phyloP scores from a whole-genome alignment of 1,140 invertebrate genomes.

The Charaxes varanes region DNA sequence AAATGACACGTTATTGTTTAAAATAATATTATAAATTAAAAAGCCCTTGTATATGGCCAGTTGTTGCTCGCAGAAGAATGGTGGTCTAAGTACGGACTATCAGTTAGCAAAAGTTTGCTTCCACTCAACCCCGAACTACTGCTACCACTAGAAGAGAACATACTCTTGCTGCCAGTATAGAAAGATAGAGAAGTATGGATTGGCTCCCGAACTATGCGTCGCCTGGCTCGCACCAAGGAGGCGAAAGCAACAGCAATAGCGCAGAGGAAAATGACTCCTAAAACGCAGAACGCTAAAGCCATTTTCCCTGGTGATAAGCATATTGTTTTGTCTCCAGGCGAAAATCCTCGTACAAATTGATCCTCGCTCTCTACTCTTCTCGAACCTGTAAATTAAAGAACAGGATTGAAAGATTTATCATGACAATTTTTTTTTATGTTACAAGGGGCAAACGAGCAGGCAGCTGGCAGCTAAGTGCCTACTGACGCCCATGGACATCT shows the following conservation, averaged over 20 bases:
- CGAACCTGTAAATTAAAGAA: slow-evolving; percentile 57
- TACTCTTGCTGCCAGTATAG: slow-evolving; percentile 71
- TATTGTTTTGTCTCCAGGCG: slow-evolving; percentile 77
- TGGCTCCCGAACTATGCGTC: slow-evolving; percentile 54
- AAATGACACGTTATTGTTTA: no score
- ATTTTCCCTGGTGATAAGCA: slow-evolving; percentile 83
- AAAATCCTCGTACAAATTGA: slow-evolving; percentile 52
- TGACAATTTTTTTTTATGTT: no score
- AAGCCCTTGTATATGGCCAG: slow-evolving; percentile 70
- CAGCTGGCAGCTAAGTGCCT: no score
- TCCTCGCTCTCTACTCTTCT: slow-evolving; percentile 57
- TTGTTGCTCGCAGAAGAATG: slow-evolving; percentile 71
- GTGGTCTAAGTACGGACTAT: slow-evolving; percentile 72
- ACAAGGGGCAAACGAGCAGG: no score
- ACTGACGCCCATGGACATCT: no score
- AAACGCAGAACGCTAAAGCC: slow-evolving; percentile 80
- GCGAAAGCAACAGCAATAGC: slow-evolving; percentile 80
- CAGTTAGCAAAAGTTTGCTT: slow-evolving; percentile 66
- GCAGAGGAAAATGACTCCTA: slow-evolving; percentile 79
- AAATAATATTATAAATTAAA: slow-evolving; percentile 29
- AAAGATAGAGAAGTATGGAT: slow-evolving; percentile 69
- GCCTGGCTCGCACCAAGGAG: slow-evolving; percentile 76
- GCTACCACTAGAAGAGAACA: slow-evolving; percentile 70
- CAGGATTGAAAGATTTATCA: no score
- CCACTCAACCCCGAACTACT: slow-evolving; percentile 72